These are phyloP conservation scores for Harpalus rubripes DNA, from an alignment of 2,888 invertebrate species.

Conservation along the genomic window DNA sequence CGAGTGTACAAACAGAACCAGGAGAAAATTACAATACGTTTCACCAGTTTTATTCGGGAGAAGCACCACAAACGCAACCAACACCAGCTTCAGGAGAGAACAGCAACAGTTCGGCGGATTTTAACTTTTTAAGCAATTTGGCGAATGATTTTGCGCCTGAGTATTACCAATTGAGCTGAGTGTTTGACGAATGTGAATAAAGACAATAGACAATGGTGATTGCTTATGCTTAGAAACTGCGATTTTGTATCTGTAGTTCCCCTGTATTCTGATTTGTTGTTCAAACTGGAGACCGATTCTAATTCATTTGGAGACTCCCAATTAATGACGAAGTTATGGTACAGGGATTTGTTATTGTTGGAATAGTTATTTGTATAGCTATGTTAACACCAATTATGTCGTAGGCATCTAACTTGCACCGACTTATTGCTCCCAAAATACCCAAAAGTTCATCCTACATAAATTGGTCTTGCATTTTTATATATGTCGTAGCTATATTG, in stretches of 20 bases:
- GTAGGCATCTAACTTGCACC: too few relatives aligned
- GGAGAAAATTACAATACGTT: conserved; percentile 85
- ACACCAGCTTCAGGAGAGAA: conserved; percentile 83
- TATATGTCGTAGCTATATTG: too few relatives aligned
- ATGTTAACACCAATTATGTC: too few relatives aligned
- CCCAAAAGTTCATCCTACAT: too few relatives aligned
- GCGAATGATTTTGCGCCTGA: conserved; percentile 96
- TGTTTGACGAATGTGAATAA: conserved; percentile 55
- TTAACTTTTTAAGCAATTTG: conserved; percentile 94
- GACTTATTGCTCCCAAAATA: too few relatives aligned
- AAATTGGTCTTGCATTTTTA: too few relatives aligned
- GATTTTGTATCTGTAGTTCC: conserved; percentile 54
- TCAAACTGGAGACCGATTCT: conserved; percentile 19
- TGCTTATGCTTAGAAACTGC: conserved; percentile 59
- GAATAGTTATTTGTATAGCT: too few relatives aligned
- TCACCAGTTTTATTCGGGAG: conserved; percentile 84
- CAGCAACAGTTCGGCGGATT: conserved; percentile 95
- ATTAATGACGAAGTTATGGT: too few relatives aligned
- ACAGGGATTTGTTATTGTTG: too few relatives aligned
- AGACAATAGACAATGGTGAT: conserved; percentile 36
- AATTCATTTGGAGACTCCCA: too few relatives aligned
- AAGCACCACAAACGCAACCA: conserved; percentile 74
- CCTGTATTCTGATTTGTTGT: conserved; percentile 40
- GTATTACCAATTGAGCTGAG: conserved; percentile 84
- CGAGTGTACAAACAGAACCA: conserved; percentile 81